Evolutionary conservation across 2,888 invertebrate genomes (phyloP), one percentile per base, ranked within the genome.

Genomic region (Drosophila basisetae): DNA sequence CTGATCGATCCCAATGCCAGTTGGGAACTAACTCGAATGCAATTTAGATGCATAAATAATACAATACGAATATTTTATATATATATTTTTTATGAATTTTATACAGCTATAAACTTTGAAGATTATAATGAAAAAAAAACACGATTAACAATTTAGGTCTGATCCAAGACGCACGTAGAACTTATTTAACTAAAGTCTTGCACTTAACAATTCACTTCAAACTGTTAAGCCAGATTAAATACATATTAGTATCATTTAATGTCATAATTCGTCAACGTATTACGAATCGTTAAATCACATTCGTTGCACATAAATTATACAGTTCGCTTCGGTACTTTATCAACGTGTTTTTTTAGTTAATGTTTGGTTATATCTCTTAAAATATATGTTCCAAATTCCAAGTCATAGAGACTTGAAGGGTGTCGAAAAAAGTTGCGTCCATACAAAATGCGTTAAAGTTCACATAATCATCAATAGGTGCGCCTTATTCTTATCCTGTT

Each of bases 61-160:
- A 31, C 43, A 66, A 47, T 6, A 47, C 22, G 16, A 47, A 7
- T 47, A 13, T 22, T 16, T 47, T 47, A 16, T 22, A 16, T 22
- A 16, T 7, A 47, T 47, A n/a, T 47, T 2, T 41, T 47, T 22
- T 2, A 22, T 43, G 5, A 22, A 43, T 11, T 43, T 22, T 22
- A 43, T 11, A 22, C 22, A 43, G 11, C 5, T 2, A 1, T 5
- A 5, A 43, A 5, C 10, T 5, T 43, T 0, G 10, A n/a, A 11
- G n/a, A 41, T 22, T 11, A 5, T 2, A 41, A 22, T 41, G 4
- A 11, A 41, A 47, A 22, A 22, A 22, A 7, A 16, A 25, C 47
- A 2, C 7, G 2, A 50, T 93, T 93, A 18, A 82, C 84, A 6
- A 25, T 4, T 47, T 9, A 4, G 47, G 47, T 47, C 4, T 25